Base-by-base conservation (phyloP, 1,140 invertebrate species). In the Chionoecetes opilio region DNA sequence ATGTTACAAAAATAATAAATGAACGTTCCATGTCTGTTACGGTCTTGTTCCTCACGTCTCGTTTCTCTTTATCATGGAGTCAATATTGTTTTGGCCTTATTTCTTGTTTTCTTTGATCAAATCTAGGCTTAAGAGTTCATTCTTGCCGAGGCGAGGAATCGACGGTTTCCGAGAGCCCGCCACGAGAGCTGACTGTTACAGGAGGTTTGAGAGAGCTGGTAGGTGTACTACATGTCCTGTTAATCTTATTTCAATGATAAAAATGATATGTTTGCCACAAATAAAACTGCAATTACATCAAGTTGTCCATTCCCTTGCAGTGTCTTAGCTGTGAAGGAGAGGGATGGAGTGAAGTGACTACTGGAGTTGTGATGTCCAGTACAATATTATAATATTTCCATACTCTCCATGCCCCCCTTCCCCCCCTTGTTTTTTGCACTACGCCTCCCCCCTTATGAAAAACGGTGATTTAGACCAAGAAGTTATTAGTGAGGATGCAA, bases 181-280 rank as follows among this genome's bases (percentile, higher is more conserved):
- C 35, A 32, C 32, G 21, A 75, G 63, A 90, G 46, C 46, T 46
- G 34, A n/a, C n/a, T n/a, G 32, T 35, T 34, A 88, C 35, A 34
- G 35, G 37, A 38, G 29, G 88, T 46, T 82, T 89, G 82, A 38
- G 85, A 90, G 91, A 94, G 93, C 75, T 94, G 93, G 93, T 94
- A 94, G 37, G 89, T 94, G 93, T 94, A 94, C 75, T 94, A 90
- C 90, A 94, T 94, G 93, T 94, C 93, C 93, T 94, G 86, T 94
- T 94, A 94, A 94, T 89, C 92, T 93, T 82, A 94, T 89, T 94
- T 94, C 86, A 94, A 94, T 94, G 86, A 94, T 94, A 94, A 94
- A 90, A 93, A 94, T 63, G 93, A 94, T 94, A 94, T 94, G 93
- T 94, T 94, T 94, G 93, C 93, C 93, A 94, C 87, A 94, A 94